Evolutionary conservation across 2,888 invertebrate species (phyloP), one percentile per base, ranked within the genome.

Genomic region (Polymixis lichenea): DNA sequence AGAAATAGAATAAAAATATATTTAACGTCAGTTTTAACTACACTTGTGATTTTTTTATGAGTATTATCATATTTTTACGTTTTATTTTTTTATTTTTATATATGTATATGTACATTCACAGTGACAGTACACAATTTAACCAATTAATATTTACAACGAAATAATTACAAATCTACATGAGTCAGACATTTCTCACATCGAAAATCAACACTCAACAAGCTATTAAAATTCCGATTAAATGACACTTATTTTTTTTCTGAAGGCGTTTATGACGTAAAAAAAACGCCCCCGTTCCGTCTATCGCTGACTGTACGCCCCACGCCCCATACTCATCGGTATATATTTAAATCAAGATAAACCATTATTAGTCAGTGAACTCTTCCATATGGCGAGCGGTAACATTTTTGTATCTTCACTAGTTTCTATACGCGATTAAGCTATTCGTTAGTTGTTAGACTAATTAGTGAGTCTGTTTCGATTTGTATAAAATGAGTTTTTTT

Each of bases 321-420:
- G 72, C 71, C 65, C 19, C 74, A 76, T 19, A 77, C n/a, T 81
- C 83, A 78, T 66, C 58, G 58, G 55, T 69, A 58, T 72, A 70
- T 85, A 83, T 86, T 76, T 86, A 79, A 77, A 79, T 78, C 62
- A 13, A 66, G 25, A 72, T 78, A 51, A 46, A 62, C 55, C 62
- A 28, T 74, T 72, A 69, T 81, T 83, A 81, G 74, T 82, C 78
- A 82, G 60, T 72, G 78, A 84, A 84, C 64, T 73, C 13, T 80
- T 46, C 73, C 84, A 77, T 65, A 32, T 62, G 77, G 67, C 68
- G 51, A 15, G 49, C 7, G n/a, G 43, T 13, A 62, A 56, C 61
- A 62, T 61, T 67, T 75, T 71, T 55, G 60, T 58, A 61, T 73
- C 38, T 43, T 55, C 15, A 32, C 3, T 55, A 38, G 56, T 46